Percentiles rank a stretch among this genome's conserved stretches.
Evolutionary conservation across 2,113 vertebrate species (phyloP).

Genomic region (Lepisosteus oculatus): DNA sequence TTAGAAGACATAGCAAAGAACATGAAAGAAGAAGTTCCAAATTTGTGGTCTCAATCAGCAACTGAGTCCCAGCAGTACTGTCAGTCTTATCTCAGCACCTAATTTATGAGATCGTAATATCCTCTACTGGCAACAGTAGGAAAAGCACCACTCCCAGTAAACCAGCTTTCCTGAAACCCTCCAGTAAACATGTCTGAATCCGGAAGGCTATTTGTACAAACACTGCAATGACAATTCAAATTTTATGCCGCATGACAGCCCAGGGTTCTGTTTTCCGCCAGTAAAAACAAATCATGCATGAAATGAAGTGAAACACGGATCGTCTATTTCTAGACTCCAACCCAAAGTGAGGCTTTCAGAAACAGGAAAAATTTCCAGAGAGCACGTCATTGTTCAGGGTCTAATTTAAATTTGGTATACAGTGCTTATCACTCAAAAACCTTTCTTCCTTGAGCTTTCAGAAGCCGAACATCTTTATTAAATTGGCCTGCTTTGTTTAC

Average conservation of each 20-base stretch:
- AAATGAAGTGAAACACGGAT: background rate
- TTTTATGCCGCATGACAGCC: background rate
- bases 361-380: background rate
- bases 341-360: too few relatives aligned
- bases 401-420: too few relatives aligned
- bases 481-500: too few relatives aligned
- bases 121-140: slow-evolving; percentile 11
- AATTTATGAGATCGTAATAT: slow-evolving; percentile 13
- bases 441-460: too few relatives aligned
- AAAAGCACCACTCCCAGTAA: background rate
- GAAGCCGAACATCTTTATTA: too few relatives aligned
- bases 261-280: background rate
- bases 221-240: background rate
- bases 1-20: too few relatives aligned
- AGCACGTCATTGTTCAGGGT: background rate
- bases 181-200: background rate
- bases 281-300: slow-evolving; percentile 1
- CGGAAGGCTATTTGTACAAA: background rate
- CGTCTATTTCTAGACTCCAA: background rate
- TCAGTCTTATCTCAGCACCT: background rate
- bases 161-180: background rate
- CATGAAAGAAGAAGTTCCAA: too few relatives aligned
- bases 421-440: too few relatives aligned
- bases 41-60: too few relatives aligned
- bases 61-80: too few relatives aligned